A percentile compares a stretch with the other conserved stretches of the same genome.
Evolutionary conservation across 1,140 invertebrate genomes (phyloP).

Genomic region (Zaprionus tsacasi): DNA sequence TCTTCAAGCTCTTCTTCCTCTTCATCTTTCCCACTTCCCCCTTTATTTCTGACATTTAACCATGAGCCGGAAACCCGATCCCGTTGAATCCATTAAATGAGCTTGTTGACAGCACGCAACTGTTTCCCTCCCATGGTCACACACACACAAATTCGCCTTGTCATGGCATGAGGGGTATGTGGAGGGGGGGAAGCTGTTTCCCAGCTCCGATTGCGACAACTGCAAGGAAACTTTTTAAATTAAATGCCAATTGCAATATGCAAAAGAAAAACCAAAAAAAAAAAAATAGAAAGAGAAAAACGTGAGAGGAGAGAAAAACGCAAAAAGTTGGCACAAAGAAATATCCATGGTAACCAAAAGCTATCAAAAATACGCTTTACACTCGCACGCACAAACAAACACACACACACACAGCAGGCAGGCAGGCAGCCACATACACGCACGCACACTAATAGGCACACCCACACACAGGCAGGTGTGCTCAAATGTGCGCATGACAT

Average conservation of each 20-base stretch:
- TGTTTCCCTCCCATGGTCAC: constrained; percentile 16
- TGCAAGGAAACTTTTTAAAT: constrained; percentile 61
- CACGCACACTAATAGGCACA: not conserved
- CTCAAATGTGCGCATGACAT: constrained; percentile 71
- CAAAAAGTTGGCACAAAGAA: constrained; percentile 34
- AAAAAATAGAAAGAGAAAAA: not conserved
- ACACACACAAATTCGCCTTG: constrained; percentile 4
- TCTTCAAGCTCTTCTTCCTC: not conserved
- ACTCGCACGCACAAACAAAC: constrained; percentile 10
- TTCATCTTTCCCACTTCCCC: not conserved
- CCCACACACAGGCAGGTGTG: constrained; percentile 10
- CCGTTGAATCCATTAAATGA: constrained; percentile 20
- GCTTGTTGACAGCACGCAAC: constrained; percentile 23
- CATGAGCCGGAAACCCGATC: constrained; percentile 7
- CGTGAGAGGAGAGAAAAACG: constrained; percentile 7
- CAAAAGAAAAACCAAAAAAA: constrained; percentile 29
- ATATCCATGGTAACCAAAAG: constrained; percentile 55
- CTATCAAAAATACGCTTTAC: constrained; percentile 46
- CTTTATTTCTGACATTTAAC: constrained; percentile 30
- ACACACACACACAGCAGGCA: constrained; percentile 14
- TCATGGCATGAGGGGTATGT: not conserved
- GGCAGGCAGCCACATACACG: not conserved
- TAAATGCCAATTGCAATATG: constrained; percentile 71
- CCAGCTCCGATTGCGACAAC: constrained; percentile 23
- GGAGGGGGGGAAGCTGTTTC: not conserved